Conservation (phyloP, 2,797 vertebrate species). For the Trachurus trachurus region DNA sequence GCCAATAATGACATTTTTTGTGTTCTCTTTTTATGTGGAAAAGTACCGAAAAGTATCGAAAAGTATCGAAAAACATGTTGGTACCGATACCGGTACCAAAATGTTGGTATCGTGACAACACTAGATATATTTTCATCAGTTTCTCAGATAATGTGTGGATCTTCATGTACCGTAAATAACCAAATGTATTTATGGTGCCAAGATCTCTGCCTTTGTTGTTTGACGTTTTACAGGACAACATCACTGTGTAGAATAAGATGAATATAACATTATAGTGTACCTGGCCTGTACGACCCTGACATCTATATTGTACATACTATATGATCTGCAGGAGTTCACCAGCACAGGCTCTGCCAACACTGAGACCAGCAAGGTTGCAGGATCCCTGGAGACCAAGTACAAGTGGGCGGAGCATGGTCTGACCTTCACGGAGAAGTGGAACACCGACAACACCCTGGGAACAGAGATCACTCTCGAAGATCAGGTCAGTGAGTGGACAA, state of each 20-base stretch:
- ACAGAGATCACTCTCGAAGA: constrained; percentile 97
- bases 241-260: neutral
- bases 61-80: no score
- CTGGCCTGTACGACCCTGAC: neutral
- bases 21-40: no score
- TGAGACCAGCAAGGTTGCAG: constrained; percentile 95
- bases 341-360: constrained; percentile 97
- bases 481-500: constrained; percentile 72
- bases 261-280: neutral
- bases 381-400: constrained; percentile 98
- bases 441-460: constrained; percentile 96
- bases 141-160: no score
- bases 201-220: no score
- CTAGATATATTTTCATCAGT: no score
- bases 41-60: no score
- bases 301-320: neutral
- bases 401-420: constrained; percentile 94
- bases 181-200: no score
- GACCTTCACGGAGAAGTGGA: constrained; percentile 98
- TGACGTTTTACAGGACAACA: neutral
- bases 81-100: no score
- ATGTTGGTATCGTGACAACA: no score
- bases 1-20: no score
- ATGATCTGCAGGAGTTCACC: constrained; percentile 91
- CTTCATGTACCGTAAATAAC: no score